Evolutionary conservation across 2,113 vertebrate genomes (phyloP).

Genomic region (Tylochromis polylepis): DNA sequence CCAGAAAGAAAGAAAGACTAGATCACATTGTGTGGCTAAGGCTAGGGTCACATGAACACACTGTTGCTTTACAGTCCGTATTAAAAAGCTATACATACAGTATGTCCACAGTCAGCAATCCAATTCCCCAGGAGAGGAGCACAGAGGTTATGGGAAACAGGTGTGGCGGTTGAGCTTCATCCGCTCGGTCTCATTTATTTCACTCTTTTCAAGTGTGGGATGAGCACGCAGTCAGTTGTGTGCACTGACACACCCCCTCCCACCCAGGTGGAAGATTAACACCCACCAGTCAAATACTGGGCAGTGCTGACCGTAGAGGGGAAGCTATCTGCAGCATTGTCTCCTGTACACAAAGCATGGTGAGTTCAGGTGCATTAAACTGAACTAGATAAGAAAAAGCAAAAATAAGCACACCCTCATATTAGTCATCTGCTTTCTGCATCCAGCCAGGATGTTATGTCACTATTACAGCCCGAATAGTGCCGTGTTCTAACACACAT

Average conservation of each 20-base stretch:
- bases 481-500: neutral
- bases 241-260: constrained; percentile 38
- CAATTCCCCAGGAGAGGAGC: constrained; percentile 42
- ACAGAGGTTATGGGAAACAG: constrained; percentile 67
- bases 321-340: neutral
- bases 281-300: constrained; percentile 42
- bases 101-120: constrained; percentile 57
- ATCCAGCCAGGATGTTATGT: neutral
- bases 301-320: neutral
- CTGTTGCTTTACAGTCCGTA: constrained; percentile 34
- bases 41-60: constrained; percentile 32
- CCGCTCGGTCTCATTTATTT: constrained; percentile 49
- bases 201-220: constrained; percentile 53
- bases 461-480: neutral
- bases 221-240: constrained; percentile 42
- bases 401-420: neutral
- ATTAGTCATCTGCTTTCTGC: neutral
- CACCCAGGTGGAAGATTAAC: constrained; percentile 61
- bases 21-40: constrained; percentile 16
- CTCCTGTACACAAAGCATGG: neutral
- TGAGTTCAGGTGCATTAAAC: neutral
- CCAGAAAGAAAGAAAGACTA: constrained; percentile 20
- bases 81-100: constrained; percentile 44
- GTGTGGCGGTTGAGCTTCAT: constrained; percentile 53
- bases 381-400: neutral